Evolutionary conservation across 2,113 vertebrate genomes (phyloP).

Genomic region (Oreochromis spilurus): DNA sequence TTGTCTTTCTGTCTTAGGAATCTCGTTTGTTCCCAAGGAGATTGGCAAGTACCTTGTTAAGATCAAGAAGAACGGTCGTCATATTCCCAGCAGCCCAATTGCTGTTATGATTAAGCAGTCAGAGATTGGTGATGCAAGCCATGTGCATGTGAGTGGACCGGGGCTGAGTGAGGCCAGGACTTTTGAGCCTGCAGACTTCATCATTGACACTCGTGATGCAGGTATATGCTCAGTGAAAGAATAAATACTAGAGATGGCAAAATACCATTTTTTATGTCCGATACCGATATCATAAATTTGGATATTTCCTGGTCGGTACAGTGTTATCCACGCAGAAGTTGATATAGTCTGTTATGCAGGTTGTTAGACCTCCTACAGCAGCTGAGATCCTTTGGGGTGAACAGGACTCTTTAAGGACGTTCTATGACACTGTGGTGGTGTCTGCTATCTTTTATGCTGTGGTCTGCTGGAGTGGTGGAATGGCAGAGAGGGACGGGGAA

Average conservation of each 20-base stretch:
- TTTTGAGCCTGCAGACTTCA: background rate
- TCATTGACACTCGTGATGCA: background rate
- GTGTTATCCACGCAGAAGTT: background rate
- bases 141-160: constrained; percentile 28
- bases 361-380: background rate
- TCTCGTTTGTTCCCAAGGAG: constrained; percentile 87
- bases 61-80: constrained; percentile 83
- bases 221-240: background rate
- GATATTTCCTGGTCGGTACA: accelerated
- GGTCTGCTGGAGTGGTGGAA: background rate
- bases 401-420: background rate
- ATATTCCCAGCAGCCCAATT: constrained; percentile 85
- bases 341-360: background rate
- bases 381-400: background rate
- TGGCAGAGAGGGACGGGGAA: background rate
- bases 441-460: background rate
- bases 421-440: background rate
- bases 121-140: background rate
- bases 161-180: constrained; percentile 62
- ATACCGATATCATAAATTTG: background rate
- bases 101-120: constrained; percentile 85
- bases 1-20: constrained; percentile 57
- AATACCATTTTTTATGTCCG: background rate
- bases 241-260: background rate
- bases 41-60: constrained; percentile 86